Base-by-base conservation (phyloP, 2,888 invertebrate species). In the Rapana venosa region DNA sequence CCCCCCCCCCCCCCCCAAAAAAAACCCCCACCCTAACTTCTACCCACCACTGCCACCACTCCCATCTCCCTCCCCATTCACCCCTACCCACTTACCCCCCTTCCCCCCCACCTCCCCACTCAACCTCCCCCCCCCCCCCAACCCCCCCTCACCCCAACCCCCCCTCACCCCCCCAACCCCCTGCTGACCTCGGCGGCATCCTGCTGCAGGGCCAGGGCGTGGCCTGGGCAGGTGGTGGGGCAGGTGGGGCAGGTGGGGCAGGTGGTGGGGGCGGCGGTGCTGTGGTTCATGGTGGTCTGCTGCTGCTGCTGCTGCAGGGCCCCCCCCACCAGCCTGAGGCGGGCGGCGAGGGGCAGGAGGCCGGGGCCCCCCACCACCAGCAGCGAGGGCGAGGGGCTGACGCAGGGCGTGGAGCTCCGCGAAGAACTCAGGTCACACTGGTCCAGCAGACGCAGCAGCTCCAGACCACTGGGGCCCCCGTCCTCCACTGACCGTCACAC, bases 381-480 rank as follows among this genome's bases (percentile, higher is more conserved):
- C 20, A 91, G 85, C 35, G 91, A 91, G 36, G 91, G 89, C 32
- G 91, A 91, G 47, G 90, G 91, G 81, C 90, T 90, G 30, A 90
- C 84, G 84, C 90, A 98, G 92, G 98, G 98, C 0, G 97, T 98
- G 6, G 97, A 97, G 94, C 97, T 97, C 91, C 97, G 97, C 91
- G 98, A 98, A 96, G 97, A 98, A 95, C 98, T 98, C 92, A 99
- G 97, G 96, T 99, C 99, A 96, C 99, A 99, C 93, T 98, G 98
- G 93, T 99, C 98, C 92, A 99, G 97, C 92, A 99, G 97, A 58
- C 98, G 97, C 94, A 99, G 97, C 91, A 99, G 97, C 96, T 99
- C 99, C 95, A 98, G 98, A 1, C 99, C 97, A 0, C 98, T 97
- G 61, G 99, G 99, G n/a, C 99, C 99, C 92, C 98, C 98, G 81